Base-by-base conservation (phyloP, 2,113 vertebrate genomes). In the Corydoras maculifer region DNA sequence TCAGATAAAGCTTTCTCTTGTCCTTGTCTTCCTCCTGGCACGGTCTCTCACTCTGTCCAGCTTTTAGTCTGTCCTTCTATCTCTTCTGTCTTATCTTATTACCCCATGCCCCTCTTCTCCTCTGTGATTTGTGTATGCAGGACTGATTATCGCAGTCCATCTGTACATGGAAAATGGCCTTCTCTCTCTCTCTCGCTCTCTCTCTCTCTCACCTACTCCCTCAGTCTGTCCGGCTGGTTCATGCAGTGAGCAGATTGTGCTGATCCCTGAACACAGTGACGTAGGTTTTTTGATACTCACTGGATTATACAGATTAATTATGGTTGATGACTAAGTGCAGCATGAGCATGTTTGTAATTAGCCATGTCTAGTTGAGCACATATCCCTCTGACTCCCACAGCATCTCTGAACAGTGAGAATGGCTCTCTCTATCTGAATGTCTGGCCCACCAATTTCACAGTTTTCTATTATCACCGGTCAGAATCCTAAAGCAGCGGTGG, bases 71-170 rank as follows among this genome's bases (percentile, higher is more conserved):
- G 30, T 32, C 31, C 30, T 32, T 62, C 9, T 62, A 31, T 62
- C 31, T 62, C 60, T 68, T 43, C 51, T 13, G 35, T 51, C 61
- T 35, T 32, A 53, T 67, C 83, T 87, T 81, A 84, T 87, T 87
- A 87, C 84, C 73, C 71, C 13, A 10, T 13, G 55, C 54, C 49
- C 58, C 79, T 53, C 31, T 54, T 50, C 73, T 75, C 80, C 73
- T 72, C 61, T 8, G 49, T 81, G 81, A 74, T 35, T 57, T 74
- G 75, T 72, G 76, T 68, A 68, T 64, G 69, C 73, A 43, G 68
- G 71, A 73, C 77, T 70, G 83, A 86, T 83, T 84, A 32, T 18
- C 83, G 81, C 83, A 80, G 83, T 81, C 86, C 84, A 86, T 90
- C 84, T 86, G 87, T 79, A 83, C 77, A 75, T 50, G 58, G 80